Conservation (phyloP, 1,140 invertebrate genomes). For the Brachionus plicatilis region DNA sequence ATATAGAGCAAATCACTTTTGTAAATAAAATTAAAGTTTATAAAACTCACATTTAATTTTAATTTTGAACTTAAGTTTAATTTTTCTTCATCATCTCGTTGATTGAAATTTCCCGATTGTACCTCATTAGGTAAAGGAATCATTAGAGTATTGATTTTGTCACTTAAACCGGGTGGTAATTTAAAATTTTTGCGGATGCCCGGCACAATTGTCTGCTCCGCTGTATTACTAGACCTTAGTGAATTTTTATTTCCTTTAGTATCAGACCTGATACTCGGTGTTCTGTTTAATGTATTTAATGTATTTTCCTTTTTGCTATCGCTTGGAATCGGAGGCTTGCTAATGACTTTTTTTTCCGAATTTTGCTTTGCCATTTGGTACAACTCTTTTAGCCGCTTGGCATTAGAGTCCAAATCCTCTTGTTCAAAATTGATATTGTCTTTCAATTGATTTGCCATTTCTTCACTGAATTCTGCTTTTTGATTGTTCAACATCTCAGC, state of each 20-base stretch:
- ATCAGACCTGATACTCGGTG: background rate
- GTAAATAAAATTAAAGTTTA: background rate
- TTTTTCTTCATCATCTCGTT: background rate
- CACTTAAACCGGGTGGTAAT: background rate
- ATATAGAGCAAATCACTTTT: too few species aligned
- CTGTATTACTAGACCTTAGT: background rate
- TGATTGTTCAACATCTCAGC: background rate
- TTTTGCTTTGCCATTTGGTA: background rate
- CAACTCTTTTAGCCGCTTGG: background rate
- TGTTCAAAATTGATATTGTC: constrained; percentile 19
- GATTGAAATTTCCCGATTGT: background rate
- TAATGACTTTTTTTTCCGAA: background rate
- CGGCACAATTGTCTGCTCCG: background rate
- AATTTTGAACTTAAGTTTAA: background rate
- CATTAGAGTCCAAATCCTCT: background rate
- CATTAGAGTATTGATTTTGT: constrained; percentile 17
- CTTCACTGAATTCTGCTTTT: background rate
- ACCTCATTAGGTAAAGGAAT: background rate
- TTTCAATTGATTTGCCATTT: constrained; percentile 11
- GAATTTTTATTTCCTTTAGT: background rate
- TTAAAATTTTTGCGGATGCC: background rate
- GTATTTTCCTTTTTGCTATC: background rate
- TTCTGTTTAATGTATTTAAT: background rate
- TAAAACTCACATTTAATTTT: background rate
- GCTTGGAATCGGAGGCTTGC: background rate